Evolutionary conservation across 2,888 invertebrate genomes (phyloP).

Genomic region (Pegoplata infirma): DNA sequence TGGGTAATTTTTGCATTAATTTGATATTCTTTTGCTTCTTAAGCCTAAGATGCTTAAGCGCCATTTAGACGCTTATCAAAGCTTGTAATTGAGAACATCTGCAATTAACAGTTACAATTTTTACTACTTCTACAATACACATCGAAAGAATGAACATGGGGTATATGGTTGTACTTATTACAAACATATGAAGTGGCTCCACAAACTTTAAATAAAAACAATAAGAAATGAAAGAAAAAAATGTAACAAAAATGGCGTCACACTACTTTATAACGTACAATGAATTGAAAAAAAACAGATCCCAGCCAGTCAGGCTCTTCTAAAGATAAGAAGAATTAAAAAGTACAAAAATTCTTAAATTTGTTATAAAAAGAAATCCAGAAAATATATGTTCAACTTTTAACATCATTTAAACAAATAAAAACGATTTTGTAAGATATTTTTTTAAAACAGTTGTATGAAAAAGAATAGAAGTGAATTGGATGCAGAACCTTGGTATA

Average conservation of each 20-base stretch:
- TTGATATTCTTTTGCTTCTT: conserved; percentile 56
- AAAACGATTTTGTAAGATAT: conserved; percentile 15
- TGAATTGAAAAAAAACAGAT: not conserved
- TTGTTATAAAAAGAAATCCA: conserved; percentile 4
- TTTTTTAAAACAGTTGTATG: not conserved
- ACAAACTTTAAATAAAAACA: conserved; percentile 6
- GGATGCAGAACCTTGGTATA: too few relatives aligned
- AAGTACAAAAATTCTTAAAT: conserved; percentile 6
- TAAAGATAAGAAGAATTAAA: conserved; percentile 51
- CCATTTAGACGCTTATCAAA: conserved; percentile 62
- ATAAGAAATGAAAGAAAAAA: not conserved
- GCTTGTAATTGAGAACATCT: conserved; percentile 70
- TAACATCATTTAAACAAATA: conserved; percentile 31
- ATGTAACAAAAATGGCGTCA: conserved; percentile 54
- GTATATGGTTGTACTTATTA: not conserved
- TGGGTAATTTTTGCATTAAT: conserved; percentile 46
- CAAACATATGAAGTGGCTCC: not conserved
- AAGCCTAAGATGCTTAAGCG: conserved; percentile 61
- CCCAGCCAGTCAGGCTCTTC: conserved; percentile 40
- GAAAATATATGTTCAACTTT: conserved; percentile 30
- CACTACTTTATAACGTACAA: not conserved
- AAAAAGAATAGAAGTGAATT: not conserved
- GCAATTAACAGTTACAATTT: conserved; percentile 71
- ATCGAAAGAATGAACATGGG: too few relatives aligned
- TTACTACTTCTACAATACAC: conserved; percentile 54